Evolutionary conservation across 2,797 vertebrate species (phyloP).

Genomic region (Acanthurus lineatus): DNA sequence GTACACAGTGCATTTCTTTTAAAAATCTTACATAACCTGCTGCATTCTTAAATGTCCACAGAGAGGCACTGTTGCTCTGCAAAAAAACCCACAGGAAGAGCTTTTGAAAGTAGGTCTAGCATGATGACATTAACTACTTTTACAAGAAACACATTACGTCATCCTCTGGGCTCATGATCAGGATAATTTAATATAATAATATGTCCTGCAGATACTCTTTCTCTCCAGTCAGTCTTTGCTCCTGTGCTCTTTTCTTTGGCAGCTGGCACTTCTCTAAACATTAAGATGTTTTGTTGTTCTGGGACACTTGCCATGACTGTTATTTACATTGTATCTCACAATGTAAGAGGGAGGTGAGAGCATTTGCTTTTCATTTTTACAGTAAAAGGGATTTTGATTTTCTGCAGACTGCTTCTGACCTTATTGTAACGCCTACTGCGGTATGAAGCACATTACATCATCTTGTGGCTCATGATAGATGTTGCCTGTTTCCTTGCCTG

Average conservation of each 20-base stretch:
- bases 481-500: slow-evolving; percentile 62
- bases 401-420: slow-evolving; percentile 39
- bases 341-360: not conserved
- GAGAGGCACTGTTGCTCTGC: slow-evolving; percentile 82
- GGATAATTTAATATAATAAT: slow-evolving; percentile 2
- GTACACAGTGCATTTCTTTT: slow-evolving; percentile 43
- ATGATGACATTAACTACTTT: slow-evolving; percentile 73
- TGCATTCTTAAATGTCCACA: slow-evolving; percentile 56
- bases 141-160: slow-evolving; percentile 78
- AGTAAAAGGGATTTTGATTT: slow-evolving; percentile 27
- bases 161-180: slow-evolving; percentile 53
- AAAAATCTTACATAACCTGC: slow-evolving; percentile 73
- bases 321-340: not conserved
- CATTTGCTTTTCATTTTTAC: not conserved
- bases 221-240: slow-evolving; percentile 3
- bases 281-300: slow-evolving; percentile 12
- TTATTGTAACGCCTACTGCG: slow-evolving; percentile 45
- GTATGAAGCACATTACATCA: slow-evolving; percentile 78
- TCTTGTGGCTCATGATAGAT: slow-evolving; percentile 68
- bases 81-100: not conserved
- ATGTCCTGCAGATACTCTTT: slow-evolving; percentile 35
- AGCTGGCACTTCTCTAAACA: slow-evolving; percentile 1
- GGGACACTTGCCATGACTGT: not conserved
- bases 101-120: slow-evolving; percentile 52
- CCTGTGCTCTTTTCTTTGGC: slow-evolving; percentile 12